Evolutionary conservation across 2,888 invertebrate genomes (phyloP), one percentile per base, ranked within the genome.

Genomic region (Drosophila neutralis): DNA sequence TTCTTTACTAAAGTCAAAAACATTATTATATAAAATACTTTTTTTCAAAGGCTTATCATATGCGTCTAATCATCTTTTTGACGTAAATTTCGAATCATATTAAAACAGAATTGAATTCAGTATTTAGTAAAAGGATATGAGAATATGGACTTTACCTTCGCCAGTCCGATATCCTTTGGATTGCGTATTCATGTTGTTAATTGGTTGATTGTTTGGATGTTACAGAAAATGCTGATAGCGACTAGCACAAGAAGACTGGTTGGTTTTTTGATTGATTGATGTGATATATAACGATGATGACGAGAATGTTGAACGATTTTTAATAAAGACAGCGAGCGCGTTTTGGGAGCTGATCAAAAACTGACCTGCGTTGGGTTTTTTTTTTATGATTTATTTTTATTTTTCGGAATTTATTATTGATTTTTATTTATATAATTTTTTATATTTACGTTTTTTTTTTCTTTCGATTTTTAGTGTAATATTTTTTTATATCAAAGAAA

Each of bases 101-200:
- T 5, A 11, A 42, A 42, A 21, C 5, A 2, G 24, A 24, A 45
- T 15, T 7, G 0, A 45, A 15, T 45, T 15, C 1, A 24, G 8
- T 24, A 24, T 8, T 15, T 24, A 45, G 8, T 15, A 24, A 1
- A 45, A 24, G 24, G 15, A 45, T 45, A 24, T 24, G 3, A 24
- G 8, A 4, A 45, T 45, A 8, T 45, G 45, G 45, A 53, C 78
- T 87, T 83, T 88, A 93, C 93, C 93, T 91, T 93, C 93, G 64
- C 93, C 91, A 53, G 92, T 89, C 76, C 93, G 92, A 86, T 91
- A 93, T 80, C 90, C 92, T 77, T 93, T 93, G 68, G 93, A 91
- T 85, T 93, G 93, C 66, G 93, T 91, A 83, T 93, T 93, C 92
- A 93, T 93, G 68, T 80, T 92, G 88, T 54, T 64, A 54, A 48